Percentiles rank a stretch among this genome's conserved stretches.
Conservation (phyloP, 2,797 vertebrate species). For the Notamacropus eugenii region DNA sequence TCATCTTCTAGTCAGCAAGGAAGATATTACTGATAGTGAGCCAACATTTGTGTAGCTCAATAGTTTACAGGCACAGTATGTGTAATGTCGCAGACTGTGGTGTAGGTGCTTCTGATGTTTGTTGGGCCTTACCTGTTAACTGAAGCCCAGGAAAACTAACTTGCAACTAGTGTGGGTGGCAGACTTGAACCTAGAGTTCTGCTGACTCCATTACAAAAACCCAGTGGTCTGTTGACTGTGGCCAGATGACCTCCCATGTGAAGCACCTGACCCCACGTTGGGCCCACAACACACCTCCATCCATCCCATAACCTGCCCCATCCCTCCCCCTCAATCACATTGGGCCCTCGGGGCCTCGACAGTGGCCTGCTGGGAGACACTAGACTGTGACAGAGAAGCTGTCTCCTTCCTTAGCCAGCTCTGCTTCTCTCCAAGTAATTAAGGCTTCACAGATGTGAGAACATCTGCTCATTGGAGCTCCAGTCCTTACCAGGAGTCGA, state of each 20-base stretch:
- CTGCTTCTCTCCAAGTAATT: background rate
- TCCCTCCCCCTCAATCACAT: background rate
- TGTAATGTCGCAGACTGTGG: too few species aligned
- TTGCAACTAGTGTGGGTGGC: too few species aligned
- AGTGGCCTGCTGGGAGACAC: background rate
- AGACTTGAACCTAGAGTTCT: too few species aligned
- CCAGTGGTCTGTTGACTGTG: background rate
- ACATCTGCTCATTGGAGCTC: background rate
- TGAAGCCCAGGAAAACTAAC: too few species aligned
- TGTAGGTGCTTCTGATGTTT: too few species aligned
- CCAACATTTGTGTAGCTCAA: too few species aligned
- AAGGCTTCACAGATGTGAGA: background rate
- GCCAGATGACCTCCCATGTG: background rate
- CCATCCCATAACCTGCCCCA: background rate
- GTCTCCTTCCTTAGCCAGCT: background rate
- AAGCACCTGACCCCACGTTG: too few species aligned
- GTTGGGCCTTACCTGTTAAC: too few species aligned
- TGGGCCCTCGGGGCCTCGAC: background rate
- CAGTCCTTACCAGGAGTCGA: background rate
- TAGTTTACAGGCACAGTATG: too few species aligned
- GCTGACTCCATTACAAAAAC: too few species aligned
- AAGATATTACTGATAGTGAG: too few species aligned
- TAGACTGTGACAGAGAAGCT: background rate
- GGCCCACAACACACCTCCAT: background rate
- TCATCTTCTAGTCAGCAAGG: too few species aligned